Conservation (phyloP, 2,113 vertebrate genomes). For the Rhegmatorhina hoffmannsi region DNA sequence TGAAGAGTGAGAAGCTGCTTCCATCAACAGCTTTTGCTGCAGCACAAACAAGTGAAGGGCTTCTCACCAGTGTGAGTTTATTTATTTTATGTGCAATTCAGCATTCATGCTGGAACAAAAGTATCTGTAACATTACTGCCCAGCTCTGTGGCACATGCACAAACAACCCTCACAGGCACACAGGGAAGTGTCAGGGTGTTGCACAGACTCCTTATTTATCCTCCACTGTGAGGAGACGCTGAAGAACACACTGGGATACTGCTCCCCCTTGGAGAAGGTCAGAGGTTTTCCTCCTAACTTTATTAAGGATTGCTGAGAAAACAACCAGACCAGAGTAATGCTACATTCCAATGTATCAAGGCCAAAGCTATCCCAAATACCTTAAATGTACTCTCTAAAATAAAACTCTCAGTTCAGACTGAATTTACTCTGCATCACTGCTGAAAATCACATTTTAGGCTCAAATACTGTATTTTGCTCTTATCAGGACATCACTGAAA, state of each 20-base stretch:
- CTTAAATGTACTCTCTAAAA: background rate
- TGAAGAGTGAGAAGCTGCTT: constrained; percentile 54
- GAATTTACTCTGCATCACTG: background rate
- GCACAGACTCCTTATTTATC: background rate
- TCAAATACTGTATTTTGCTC: background rate
- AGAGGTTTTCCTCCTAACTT: background rate
- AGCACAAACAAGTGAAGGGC: constrained; percentile 45
- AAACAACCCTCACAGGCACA: background rate
- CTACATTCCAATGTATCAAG: background rate
- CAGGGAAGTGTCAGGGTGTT: background rate
- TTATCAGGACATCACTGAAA: background rate
- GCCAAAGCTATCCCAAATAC: background rate
- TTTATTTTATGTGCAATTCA: constrained; percentile 7
- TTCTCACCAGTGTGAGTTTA: constrained; percentile 56
- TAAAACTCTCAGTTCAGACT: background rate
- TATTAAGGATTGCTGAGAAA: background rate
- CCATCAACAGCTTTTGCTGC: constrained; percentile 31
- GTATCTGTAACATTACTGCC: background rate
- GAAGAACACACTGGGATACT: background rate
- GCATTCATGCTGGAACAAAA: background rate
- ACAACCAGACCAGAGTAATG: background rate
- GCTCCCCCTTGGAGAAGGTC: background rate
- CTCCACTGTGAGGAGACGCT: background rate
- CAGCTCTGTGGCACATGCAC: background rate
- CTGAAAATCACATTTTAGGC: background rate